phyloP scores from a whole-genome alignment of 2,797 vertebrate species.

The Tragelaphus eurycerus region DNA sequence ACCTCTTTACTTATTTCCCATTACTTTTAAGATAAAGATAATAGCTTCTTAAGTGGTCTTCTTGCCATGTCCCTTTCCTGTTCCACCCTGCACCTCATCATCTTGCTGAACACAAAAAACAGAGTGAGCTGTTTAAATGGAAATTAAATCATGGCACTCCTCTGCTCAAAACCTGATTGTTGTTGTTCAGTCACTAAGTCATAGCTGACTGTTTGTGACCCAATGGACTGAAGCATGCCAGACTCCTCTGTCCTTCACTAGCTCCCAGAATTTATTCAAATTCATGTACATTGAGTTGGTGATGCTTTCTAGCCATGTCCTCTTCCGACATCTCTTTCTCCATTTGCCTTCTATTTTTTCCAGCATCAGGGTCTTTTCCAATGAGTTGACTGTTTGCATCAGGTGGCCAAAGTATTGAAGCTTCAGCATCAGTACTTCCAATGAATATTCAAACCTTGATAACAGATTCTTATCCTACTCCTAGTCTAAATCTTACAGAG shows the following conservation, averaged over 20 bases:
- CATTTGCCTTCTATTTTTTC: background rate
- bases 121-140: background rate
- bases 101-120: background rate
- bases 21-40: background rate
- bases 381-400: background rate
- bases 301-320: background rate
- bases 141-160: background rate
- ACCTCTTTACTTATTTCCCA: background rate
- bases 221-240: background rate
- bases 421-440: background rate
- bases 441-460: background rate
- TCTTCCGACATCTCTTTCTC: background rate
- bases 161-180: background rate
- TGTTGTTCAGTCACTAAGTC: background rate
- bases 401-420: background rate
- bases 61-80: background rate
- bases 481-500: background rate
- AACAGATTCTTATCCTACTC: background rate
- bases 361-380: background rate
- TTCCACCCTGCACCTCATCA: rapidly evolving
- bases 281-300: background rate
- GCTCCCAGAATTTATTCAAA: background rate
- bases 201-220: background rate
- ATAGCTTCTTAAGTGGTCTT: background rate
- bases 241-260: background rate